Conservation (phyloP, 1,140 invertebrate species). For the Chionoecetes opilio region DNA sequence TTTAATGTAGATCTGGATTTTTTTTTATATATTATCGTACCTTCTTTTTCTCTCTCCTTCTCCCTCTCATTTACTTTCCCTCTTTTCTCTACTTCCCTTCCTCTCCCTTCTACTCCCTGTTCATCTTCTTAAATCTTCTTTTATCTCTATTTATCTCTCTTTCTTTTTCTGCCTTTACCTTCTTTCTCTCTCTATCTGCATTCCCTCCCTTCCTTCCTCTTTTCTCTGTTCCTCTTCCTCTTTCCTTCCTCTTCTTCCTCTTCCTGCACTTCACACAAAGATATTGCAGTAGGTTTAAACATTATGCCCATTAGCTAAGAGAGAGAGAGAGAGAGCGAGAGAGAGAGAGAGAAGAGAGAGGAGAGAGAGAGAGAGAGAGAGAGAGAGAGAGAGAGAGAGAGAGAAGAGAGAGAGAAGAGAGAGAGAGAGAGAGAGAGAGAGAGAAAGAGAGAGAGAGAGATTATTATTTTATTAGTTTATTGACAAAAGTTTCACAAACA, state of each 20-base stretch:
- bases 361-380: neutral
- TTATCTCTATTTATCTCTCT: no score
- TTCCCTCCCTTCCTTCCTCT: neutral
- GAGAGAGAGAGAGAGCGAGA: conserved; percentile 24
- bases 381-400: neutral
- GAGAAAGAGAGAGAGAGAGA: neutral
- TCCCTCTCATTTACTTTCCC: neutral
- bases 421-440: conserved; percentile 39
- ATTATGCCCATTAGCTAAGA: neutral
- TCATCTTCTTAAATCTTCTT: no score
- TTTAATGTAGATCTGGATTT: no score
- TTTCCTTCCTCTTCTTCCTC: neutral
- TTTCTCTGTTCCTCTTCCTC: neutral
- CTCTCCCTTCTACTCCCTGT: no score
- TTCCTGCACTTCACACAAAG: neutral
- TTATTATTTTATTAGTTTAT: no score
- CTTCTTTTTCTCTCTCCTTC: neutral
- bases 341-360: neutral
- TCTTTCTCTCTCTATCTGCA: neutral
- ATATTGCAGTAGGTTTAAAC: neutral
- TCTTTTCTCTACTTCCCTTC: neutral
- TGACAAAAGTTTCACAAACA: no score
- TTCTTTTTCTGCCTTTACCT: no score
- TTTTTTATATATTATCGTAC: no score
- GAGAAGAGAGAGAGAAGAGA: neutral